Evolutionary conservation across 1,140 invertebrate species (phyloP).

Genomic region (Colletes latitarsis): DNA sequence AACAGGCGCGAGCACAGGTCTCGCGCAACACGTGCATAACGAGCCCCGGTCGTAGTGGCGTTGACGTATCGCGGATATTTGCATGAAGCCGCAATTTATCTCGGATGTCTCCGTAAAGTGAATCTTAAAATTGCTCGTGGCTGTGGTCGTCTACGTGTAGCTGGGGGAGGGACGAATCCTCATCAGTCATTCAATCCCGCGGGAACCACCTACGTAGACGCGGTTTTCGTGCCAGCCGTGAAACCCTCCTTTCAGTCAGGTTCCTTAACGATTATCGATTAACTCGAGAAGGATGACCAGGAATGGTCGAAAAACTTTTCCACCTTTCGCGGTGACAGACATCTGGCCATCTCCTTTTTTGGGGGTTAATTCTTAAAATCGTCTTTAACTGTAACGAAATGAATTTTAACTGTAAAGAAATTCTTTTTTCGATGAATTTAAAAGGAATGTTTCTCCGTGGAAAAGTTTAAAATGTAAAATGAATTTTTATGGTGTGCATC

Average conservation of each 20-base stretch:
- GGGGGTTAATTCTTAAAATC: conserved; percentile 22
- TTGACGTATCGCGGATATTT: conserved; percentile 68
- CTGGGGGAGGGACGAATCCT: conserved; percentile 26
- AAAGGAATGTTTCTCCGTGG: too few species aligned
- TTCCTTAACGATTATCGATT: conserved; percentile 58
- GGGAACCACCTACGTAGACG: conserved; percentile 44
- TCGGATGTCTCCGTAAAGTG: conserved; percentile 63
- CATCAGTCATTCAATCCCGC: conserved; percentile 70
- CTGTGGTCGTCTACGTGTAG: not conserved
- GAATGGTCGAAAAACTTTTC: not conserved
- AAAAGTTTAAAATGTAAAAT: too few species aligned
- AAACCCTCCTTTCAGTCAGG: conserved; percentile 23
- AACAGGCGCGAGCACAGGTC: conserved; percentile 23
- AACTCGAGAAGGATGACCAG: conserved; percentile 34
- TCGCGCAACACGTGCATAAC: conserved; percentile 21
- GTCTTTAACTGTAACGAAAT: too few species aligned
- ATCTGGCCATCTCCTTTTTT: conserved; percentile 1
- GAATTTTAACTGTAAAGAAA: too few species aligned
- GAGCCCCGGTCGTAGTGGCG: conserved; percentile 11
- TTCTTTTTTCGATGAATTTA: too few species aligned
- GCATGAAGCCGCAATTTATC: conserved; percentile 70
- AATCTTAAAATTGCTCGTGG: conserved; percentile 62
- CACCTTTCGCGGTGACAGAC: not conserved
- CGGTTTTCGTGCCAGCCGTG: conserved; percentile 11
- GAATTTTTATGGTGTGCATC: too few species aligned